Evolutionary conservation across 2,888 invertebrate species (phyloP), one percentile per base, ranked within the genome.

Genomic region (Himalopsyche tibetana): DNA sequence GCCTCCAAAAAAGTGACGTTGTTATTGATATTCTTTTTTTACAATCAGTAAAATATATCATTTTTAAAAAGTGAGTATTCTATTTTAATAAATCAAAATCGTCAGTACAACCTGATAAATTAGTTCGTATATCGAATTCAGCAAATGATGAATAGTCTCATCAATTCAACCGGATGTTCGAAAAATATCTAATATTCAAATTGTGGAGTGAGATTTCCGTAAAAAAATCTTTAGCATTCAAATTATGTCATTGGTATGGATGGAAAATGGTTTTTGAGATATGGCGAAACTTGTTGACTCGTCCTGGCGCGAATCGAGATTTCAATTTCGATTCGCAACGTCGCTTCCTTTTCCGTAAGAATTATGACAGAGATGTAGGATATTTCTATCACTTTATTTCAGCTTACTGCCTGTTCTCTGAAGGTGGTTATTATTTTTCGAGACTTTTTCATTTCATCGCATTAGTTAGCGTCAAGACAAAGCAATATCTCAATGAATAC

Each of bases 281-380:
- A 56, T 63, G 79, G 82, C 74, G 42, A 86, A 87, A 87, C 87
- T 87, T 87, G 87, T 87, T 87, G 87, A 86, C 86, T 56, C 51
- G 45, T 55, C 55, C 56, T 55, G 55, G 63, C 63, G 63, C 83
- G 79, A 42, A 74, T 83, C 19, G 84, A 87, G 87, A 87, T 87
- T 87, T 87, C 87, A 87, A 87, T 87, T 87, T 86, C 85, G 87
- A 87, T 87, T 80, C 86, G 80, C 55, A 51, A 55, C 84, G 82
- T 80, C 79, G 82, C 79, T 86, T 84, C 84, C 79, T 56, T 63
- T 80, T 55, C 55, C 85, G 19, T 28, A 81, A 85, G 85, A 85
- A 82, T 85, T 85, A 83, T 83, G 85, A 82, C 56, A 82, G 82
- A 28, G 79, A 82, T 81, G 51, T 55, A 56, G 83, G 63, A 79